Evolutionary conservation across 2,113 vertebrate species (phyloP).

Genomic region (Petroica traversi): DNA sequence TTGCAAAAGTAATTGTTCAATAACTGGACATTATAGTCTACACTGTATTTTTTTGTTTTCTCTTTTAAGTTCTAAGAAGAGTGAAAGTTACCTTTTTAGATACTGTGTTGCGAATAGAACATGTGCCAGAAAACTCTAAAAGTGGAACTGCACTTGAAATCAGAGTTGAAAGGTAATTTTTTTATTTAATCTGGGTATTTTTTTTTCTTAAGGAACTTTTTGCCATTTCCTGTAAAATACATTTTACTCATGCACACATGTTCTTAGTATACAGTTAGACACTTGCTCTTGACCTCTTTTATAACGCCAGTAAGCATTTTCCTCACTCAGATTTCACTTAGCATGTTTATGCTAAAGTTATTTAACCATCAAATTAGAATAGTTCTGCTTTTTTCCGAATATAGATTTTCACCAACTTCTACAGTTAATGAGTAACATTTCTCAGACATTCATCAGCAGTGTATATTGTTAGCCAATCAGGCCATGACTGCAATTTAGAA

Average conservation of each 20-base stretch:
- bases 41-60: not conserved
- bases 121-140: slow-evolving; percentile 94
- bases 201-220: not conserved
- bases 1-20: not conserved
- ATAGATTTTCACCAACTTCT: not conserved
- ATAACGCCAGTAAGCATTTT: not conserved
- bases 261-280: not conserved
- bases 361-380: not conserved
- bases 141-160: slow-evolving; percentile 94
- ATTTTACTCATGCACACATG: not conserved
- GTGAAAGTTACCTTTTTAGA: slow-evolving; percentile 96
- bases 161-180: slow-evolving; percentile 86
- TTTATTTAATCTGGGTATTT: not conserved
- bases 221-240: not conserved
- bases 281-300: not conserved
- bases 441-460: not conserved
- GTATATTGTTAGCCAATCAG: not conserved
- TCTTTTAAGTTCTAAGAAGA: slow-evolving; percentile 88
- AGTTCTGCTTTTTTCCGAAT: not conserved
- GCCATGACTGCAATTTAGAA: not conserved
- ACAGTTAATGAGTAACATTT: not conserved
- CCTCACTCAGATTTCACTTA: not conserved
- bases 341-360: not conserved
- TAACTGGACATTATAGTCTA: not conserved
- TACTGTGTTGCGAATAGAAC: slow-evolving; percentile 92